Evolutionary conservation across 2,888 invertebrate genomes (phyloP).

Genomic region (Tribolium freemani): DNA sequence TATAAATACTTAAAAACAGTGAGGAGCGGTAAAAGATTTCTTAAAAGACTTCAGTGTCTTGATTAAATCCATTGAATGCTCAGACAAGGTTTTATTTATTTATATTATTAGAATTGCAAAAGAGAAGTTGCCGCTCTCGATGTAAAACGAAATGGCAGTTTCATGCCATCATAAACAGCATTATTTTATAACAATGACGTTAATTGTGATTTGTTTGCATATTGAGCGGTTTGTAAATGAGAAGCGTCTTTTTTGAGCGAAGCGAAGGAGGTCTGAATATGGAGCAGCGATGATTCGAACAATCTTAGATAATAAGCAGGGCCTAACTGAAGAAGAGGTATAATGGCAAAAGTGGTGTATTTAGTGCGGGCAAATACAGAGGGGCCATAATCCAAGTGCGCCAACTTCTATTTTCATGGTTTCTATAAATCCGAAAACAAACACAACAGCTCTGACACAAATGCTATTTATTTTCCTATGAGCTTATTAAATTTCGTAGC

Average conservation of each 20-base stretch:
- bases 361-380: conserved; percentile 35
- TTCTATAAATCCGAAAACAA: conserved; percentile 51
- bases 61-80: neutral
- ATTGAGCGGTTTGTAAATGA: conserved; percentile 10
- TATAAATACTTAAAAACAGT: neutral
- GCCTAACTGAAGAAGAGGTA: conserved; percentile 32
- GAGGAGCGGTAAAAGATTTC: neutral
- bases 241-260: conserved; percentile 7
- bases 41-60: neutral
- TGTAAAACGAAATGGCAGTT: conserved; percentile 1
- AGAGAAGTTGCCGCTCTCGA: neutral
- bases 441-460: conserved; percentile 51
- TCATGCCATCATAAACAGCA: conserved; percentile 3
- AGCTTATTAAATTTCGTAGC: conserved; percentile 62
- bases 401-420: conserved; percentile 46
- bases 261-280: conserved; percentile 23
- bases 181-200: conserved; percentile 21
- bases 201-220: conserved; percentile 29
- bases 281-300: conserved; percentile 14
- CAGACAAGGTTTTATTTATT: neutral
- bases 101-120: conserved; percentile 6
- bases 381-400: conserved; percentile 40
- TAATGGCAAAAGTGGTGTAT: conserved; percentile 42
- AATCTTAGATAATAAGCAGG: conserved; percentile 28
- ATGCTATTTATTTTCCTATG: conserved; percentile 61